Evolutionary conservation across 2,888 invertebrate species (phyloP), one percentile per base, ranked within the genome.

Genomic region (Oxystoma pomonae): DNA sequence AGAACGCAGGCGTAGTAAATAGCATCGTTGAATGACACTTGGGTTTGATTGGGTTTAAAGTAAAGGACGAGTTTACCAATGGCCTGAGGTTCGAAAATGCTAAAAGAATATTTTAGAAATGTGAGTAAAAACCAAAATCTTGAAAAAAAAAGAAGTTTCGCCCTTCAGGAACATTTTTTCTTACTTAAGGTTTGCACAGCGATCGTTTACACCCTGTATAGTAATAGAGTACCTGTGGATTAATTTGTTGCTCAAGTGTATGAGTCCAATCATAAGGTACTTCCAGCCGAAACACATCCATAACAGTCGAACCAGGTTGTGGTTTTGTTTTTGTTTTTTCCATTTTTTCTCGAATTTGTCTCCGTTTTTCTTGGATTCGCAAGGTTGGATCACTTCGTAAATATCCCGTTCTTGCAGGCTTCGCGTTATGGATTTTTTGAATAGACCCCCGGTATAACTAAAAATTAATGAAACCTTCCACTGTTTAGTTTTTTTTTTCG

Each of bases 1-100:
- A 91, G 86, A 0, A 87, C 86, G 0, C 81, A 76, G 0, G 90
- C 90, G 76, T 88, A 90, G n/a, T 87, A 74, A 70, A 89, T 89
- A 0, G 91, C 90, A 18, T 87, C 81, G 1, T 82, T 71, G 17
- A 81, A 74, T 0, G 80, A 77, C 9, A 87, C 78, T 0, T 82
- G 80, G 0, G 76, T 81, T 66, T 78, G 75, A 0, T 81, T 74
- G 20, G 86, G 85, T 0, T 84, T 84, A 74, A 90, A 90, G 69
- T 87, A 89, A 0, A 84, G 83, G n/a, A 90, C 86, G n/a, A 90
- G 76, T 1, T 84, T 84, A 62, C 88, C 88, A 1, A 90, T 79
- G 66, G 87, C 87, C 69, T 86, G 72, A 1, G 90, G 89, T 73
- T 87, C 87, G 1, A 84, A 78, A 67, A 88, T 79, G 74, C 90